Conservation (phyloP, 2,113 vertebrate species). For the Calonectris borealis region DNA sequence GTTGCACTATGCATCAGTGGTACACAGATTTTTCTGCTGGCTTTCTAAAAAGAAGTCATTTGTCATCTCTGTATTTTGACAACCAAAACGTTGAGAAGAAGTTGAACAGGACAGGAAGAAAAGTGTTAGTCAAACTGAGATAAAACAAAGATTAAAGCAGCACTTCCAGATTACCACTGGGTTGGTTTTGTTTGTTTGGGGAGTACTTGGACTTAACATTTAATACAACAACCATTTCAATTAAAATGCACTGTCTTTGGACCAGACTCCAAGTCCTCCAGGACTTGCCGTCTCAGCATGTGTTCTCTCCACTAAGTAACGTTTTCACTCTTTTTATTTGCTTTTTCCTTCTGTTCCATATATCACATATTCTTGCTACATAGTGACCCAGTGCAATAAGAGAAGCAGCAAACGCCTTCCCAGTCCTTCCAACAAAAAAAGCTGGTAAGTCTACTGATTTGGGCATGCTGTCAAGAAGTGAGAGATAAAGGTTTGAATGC, state of each 20-base stretch:
- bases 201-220: not conserved
- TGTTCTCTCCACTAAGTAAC: not conserved
- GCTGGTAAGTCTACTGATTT: not conserved
- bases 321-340: not conserved
- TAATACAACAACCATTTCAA: not conserved
- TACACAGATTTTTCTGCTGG: not conserved
- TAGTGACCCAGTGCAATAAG: not conserved
- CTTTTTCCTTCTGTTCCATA: not conserved
- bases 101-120: not conserved
- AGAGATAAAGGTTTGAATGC: not conserved
- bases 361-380: not conserved
- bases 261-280: not conserved
- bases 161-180: not conserved
- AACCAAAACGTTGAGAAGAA: not conserved
- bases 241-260: not conserved
- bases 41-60: not conserved
- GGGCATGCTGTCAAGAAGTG: not conserved
- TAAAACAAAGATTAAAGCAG: slow-evolving; percentile 42
- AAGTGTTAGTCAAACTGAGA: slow-evolving; percentile 41
- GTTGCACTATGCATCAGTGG: not conserved
- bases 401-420: not conserved
- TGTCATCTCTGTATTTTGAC: slow-evolving; percentile 36
- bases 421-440: not conserved
- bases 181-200: not conserved
- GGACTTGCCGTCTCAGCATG: not conserved